Evolutionary conservation across 2,113 vertebrate species (phyloP).

Genomic region (Mormoops blainvillei): DNA sequence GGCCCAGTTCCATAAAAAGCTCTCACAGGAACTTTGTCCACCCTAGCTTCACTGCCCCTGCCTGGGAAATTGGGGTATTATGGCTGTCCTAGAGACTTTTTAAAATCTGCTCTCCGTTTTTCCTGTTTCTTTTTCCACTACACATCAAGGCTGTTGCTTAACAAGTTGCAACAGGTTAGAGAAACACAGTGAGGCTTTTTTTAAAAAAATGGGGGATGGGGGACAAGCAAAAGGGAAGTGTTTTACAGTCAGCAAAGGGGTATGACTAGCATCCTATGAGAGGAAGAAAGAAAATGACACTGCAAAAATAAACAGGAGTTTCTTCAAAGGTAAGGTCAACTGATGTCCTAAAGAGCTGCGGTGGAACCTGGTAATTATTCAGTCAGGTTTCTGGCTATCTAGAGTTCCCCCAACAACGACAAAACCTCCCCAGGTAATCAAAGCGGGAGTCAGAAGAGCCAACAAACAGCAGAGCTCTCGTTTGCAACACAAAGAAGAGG

Average conservation of each 20-base stretch:
- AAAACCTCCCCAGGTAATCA: not conserved
- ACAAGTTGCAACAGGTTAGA: not conserved
- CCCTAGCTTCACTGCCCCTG: not conserved
- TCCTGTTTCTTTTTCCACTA: constrained; percentile 9
- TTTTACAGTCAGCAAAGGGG: constrained; percentile 38
- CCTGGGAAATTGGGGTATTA: not conserved
- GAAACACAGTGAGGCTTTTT: not conserved
- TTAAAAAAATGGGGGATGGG: not conserved
- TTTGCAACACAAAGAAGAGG: not conserved
- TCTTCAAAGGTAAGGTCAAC: constrained; percentile 39
- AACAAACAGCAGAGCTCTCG: not conserved
- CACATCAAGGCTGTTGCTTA: constrained; percentile 13
- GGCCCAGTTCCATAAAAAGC: constrained; percentile 18
- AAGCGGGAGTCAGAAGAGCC: not conserved
- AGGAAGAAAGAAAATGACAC: constrained; percentile 61
- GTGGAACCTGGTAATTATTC: not conserved
- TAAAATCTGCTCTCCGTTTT: not conserved
- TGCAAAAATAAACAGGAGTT: constrained; percentile 19
- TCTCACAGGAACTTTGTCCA: not conserved
- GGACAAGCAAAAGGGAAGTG: constrained; percentile 53
- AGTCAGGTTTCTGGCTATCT: constrained; percentile 26
- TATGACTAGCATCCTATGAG: not conserved
- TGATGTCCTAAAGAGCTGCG: not conserved
- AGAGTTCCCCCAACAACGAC: not conserved
- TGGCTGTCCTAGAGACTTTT: not conserved